A percentile compares a stretch with the other conserved stretches of the same genome.
phyloP scores from a whole-genome alignment of 2,113 vertebrate genomes.

The Hepsetus odoe region DNA sequence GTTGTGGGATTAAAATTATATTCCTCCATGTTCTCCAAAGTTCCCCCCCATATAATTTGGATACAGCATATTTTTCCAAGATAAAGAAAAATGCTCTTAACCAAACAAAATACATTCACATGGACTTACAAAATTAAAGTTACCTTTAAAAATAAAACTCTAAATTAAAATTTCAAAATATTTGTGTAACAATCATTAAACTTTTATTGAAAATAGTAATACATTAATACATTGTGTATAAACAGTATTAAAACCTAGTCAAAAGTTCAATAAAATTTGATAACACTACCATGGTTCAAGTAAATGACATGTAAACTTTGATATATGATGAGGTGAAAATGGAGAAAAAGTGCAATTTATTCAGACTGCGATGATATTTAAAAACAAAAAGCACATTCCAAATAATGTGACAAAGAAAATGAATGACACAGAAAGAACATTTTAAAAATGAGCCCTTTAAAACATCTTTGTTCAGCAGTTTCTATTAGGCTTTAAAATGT shows the following conservation, averaged over 20 bases:
- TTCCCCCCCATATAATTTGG: no score
- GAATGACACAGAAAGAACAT: no score
- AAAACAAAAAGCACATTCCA: no score
- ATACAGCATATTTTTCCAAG: not conserved
- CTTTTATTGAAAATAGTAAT: not conserved
- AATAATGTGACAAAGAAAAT: no score
- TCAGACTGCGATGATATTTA: no score
- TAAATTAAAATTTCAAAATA: not conserved
- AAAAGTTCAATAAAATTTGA: not conserved
- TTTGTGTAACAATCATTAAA: not conserved
- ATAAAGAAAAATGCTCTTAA: not conserved
- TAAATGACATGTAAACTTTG: not conserved
- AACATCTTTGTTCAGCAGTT: no score
- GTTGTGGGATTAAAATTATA: no score
- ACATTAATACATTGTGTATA: not conserved
- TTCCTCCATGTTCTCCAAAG: no score
- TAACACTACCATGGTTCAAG: not conserved
- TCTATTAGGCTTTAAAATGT: no score
- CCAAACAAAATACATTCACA: not conserved
- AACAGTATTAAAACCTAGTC: not conserved
- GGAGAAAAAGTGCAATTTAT: not conserved
- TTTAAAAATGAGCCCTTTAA: no score
- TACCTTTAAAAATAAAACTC: not conserved
- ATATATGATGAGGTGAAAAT: not conserved
- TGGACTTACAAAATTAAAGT: no score